Percentiles rank a stretch among this genome's conserved stretches.
phyloP scores from a whole-genome alignment of 2,888 invertebrate genomes.

The Steromphala cineraria region DNA sequence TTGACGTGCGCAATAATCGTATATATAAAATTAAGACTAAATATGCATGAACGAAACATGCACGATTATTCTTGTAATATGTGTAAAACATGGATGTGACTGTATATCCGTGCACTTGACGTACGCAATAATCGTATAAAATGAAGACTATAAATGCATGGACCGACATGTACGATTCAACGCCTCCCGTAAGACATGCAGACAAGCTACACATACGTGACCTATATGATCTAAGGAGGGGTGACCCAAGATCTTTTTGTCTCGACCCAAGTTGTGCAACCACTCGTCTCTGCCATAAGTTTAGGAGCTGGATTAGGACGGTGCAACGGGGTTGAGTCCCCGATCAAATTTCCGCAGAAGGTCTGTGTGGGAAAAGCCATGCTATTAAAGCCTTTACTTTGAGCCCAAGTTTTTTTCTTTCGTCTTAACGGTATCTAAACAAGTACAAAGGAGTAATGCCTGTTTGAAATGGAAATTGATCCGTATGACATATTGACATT shows the following conservation, averaged over 20 bases:
- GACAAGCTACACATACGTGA: no score
- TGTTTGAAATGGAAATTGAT: constrained; percentile 17
- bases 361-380: constrained; percentile 3
- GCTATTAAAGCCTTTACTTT: constrained; percentile 8
- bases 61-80: no score
- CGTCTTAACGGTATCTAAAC: constrained; percentile 23
- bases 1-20: no score
- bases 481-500: constrained; percentile 17
- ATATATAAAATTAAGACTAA: no score
- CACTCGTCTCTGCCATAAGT: neutral
- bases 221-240: no score
- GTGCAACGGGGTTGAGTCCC: neutral
- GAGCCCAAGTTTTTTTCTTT: neutral
- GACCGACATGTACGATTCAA: no score
- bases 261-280: neutral
- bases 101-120: no score
- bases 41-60: no score
- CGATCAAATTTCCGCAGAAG: neutral
- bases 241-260: neutral
- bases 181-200: no score
- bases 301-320: neutral
- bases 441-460: constrained; percentile 14
- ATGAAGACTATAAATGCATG: no score
- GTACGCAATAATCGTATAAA: no score
- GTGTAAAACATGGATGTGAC: no score